Percentiles rank a stretch among this genome's conserved stretches.
Conservation (phyloP, 2,113 vertebrate species). For the Motacilla tschutschensis region DNA sequence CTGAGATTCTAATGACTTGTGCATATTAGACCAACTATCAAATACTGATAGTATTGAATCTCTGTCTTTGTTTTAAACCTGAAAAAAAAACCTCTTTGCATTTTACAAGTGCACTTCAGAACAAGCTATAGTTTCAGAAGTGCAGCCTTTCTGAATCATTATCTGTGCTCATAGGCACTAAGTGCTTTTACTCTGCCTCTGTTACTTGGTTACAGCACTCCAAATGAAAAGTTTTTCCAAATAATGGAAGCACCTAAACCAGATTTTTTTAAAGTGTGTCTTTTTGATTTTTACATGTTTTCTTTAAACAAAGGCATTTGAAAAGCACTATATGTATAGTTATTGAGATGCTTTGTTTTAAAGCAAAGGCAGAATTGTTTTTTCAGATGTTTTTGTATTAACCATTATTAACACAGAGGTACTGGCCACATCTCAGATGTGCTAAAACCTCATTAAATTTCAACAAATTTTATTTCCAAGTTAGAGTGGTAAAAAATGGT, state of each 20-base stretch:
- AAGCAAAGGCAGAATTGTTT: slow-evolving; percentile 1
- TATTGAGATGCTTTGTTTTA: background rate
- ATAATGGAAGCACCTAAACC: background rate
- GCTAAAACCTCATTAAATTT: background rate
- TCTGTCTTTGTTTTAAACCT: slow-evolving; percentile 67
- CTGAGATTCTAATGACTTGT: slow-evolving; percentile 55
- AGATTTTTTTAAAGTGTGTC: background rate
- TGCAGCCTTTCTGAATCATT: slow-evolving; percentile 17
- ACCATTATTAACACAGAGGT: slow-evolving; percentile 2
- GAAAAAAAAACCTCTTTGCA: slow-evolving; percentile 13
- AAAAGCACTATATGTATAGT: background rate
- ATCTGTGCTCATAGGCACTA: background rate
- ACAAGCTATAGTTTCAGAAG: background rate
- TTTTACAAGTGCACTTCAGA: slow-evolving; percentile 44
- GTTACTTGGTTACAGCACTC: slow-evolving; percentile 23
- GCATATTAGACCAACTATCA: slow-evolving; percentile 64
- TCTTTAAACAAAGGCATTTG: slow-evolving; percentile 1
- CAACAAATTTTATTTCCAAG: background rate
- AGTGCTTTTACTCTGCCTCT: slow-evolving; percentile 8
- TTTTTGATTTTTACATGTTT: background rate
- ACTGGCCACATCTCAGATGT: background rate
- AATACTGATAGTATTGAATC: slow-evolving; percentile 53
- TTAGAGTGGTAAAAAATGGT: background rate
- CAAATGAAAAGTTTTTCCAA: slow-evolving; percentile 13
- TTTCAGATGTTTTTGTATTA: slow-evolving; percentile 14